A percentile compares a stretch with the other conserved stretches of the same genome.
These are phyloP conservation scores for Drosophila serrata DNA, from an alignment of 1,140 invertebrate species.

Conservation along the genomic window DNA sequence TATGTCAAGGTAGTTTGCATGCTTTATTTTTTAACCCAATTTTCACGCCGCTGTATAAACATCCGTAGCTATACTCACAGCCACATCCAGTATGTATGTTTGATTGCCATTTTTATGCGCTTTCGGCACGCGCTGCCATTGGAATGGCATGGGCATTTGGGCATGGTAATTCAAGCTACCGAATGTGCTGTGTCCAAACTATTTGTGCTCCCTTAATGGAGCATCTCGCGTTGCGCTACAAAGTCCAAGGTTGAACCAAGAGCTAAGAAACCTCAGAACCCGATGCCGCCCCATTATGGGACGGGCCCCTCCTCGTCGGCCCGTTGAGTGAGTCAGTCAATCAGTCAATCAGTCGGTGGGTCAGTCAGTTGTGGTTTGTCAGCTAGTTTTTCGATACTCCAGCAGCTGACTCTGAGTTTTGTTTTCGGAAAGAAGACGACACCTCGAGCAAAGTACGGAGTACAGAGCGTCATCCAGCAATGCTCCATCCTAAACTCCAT, in stretches of 20 bases:
- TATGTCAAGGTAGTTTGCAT: constrained; percentile 80
- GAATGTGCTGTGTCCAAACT: constrained; percentile 25
- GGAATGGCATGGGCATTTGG: constrained; percentile 21
- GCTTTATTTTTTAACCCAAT: constrained; percentile 80
- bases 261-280: neutral
- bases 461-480: neutral
- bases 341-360: neutral
- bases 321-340: neutral
- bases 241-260: constrained; percentile 70
- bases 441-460: constrained; percentile 12
- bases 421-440: constrained; percentile 1
- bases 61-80: neutral
- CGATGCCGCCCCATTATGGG: neutral
- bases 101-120: constrained; percentile 27
- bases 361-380: neutral
- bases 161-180: constrained; percentile 31
- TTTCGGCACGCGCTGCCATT: constrained; percentile 24
- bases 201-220: constrained; percentile 56
- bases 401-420: neutral
- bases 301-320: constrained; percentile 1
- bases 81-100: constrained; percentile 16
- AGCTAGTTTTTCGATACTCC: neutral
- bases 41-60: constrained; percentile 45
- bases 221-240: constrained; percentile 60
- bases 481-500: too few relatives aligned